Evolutionary conservation across 1,140 invertebrate genomes (phyloP).

Genomic region (Lasioglossum albipes): DNA sequence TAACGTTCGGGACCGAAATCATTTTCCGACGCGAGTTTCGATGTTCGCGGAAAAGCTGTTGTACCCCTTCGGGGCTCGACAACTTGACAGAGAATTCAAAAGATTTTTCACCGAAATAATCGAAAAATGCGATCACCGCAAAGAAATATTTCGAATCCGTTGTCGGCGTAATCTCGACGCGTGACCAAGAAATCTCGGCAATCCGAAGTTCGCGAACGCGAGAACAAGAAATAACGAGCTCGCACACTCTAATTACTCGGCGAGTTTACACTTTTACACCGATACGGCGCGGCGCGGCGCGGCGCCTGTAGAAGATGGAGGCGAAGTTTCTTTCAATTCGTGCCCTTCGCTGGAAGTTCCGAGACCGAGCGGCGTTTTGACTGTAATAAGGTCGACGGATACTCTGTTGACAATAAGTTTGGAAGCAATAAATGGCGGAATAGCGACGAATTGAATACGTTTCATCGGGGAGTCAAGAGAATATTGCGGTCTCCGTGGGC

Average conservation of each 20-base stretch:
- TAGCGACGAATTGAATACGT: constrained; percentile 27
- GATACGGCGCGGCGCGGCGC: no score
- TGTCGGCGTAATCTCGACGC: constrained; percentile 22
- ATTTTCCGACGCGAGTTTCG: no score
- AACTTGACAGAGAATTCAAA: no score
- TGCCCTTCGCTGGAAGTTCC: background rate
- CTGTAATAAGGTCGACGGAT: constrained; percentile 45
- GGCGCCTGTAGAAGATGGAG: constrained; percentile 9
- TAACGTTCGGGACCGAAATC: no score
- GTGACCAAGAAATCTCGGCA: constrained; percentile 25
- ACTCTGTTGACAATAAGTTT: constrained; percentile 44
- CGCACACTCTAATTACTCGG: constrained; percentile 40
- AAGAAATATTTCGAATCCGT: background rate
- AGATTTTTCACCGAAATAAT: no score
- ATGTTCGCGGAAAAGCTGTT: no score
- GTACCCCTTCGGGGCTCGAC: no score
- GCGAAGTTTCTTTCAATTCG: constrained; percentile 33
- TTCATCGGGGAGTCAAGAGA: constrained; percentile 5
- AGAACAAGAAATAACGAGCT: constrained; percentile 38
- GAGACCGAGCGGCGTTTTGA: constrained; percentile 5
- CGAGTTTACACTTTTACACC: background rate
- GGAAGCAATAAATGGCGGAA: constrained; percentile 43
- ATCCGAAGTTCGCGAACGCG: constrained; percentile 1
- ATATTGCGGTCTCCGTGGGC: constrained; percentile 7
- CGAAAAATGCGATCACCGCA: no score